These are phyloP conservation scores for Drosophila malerkotliana DNA, from an alignment of 1,140 invertebrate species.

Conservation along the genomic window DNA sequence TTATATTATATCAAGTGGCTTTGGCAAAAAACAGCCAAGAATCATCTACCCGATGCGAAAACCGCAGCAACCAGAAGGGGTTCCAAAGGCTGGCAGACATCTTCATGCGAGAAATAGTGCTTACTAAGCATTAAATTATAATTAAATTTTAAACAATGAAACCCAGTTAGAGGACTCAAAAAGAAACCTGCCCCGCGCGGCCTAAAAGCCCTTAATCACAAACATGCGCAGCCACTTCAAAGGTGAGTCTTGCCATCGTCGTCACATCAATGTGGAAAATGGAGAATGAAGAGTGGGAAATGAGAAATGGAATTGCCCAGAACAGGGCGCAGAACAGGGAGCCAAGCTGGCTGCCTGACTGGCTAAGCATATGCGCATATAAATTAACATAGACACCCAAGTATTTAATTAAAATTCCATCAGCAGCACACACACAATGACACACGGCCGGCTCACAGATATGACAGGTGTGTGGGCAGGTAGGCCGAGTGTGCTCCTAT, in stretches of 20 bases:
- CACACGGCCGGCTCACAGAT: slow-evolving; percentile 35
- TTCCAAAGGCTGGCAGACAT: background rate
- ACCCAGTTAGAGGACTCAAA: slow-evolving; percentile 29
- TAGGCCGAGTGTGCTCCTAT: background rate
- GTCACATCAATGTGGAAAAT: slow-evolving; percentile 57
- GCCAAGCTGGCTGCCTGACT: slow-evolving; percentile 19
- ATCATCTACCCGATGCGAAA: slow-evolving; percentile 23
- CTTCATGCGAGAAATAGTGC: slow-evolving; percentile 69
- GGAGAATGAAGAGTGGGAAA: slow-evolving; percentile 27
- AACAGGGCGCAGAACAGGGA: background rate
- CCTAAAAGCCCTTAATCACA: slow-evolving; percentile 76
- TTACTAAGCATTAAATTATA: slow-evolving; percentile 82
- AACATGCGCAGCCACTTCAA: slow-evolving; percentile 78
- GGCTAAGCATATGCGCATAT: slow-evolving; percentile 82
- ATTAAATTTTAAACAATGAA: slow-evolving; percentile 82
- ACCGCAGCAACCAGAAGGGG: slow-evolving; percentile 44
- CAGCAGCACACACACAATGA: slow-evolving; percentile 39
- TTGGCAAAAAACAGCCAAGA: slow-evolving; percentile 47
- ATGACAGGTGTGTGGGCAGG: slow-evolving; percentile 12
- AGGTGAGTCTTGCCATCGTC: slow-evolving; percentile 41
- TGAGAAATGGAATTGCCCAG: slow-evolving; percentile 47
- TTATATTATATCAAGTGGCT: slow-evolving; percentile 80
- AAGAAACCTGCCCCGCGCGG: slow-evolving; percentile 40
- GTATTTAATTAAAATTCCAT: slow-evolving; percentile 83
- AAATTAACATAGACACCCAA: slow-evolving; percentile 82